Evolutionary conservation across 2,113 vertebrate genomes (phyloP), one percentile per base, ranked within the genome.

Genomic region (Apistogramma diplotaenia): DNA sequence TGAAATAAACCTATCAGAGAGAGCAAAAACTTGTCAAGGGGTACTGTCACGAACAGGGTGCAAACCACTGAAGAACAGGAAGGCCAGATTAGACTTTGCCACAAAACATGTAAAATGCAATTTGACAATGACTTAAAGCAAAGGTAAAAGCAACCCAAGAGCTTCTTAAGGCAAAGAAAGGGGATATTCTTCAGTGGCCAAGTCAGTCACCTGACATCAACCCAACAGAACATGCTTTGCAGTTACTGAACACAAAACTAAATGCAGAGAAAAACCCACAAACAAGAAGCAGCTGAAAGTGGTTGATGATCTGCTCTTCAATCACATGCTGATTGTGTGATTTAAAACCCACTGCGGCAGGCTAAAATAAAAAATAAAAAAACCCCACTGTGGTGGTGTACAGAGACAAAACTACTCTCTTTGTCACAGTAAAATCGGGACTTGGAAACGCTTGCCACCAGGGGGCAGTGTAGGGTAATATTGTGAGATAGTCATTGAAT

Each of bases 381-480:
- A n/a, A n/a, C n/a, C n/a, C n/a, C n/a, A n/a, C n/a, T n/a, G 60
- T 65, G 37, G 15, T 15, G 61, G 37, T 27, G 21, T 11, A 46
- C 0, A 0, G 15, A 67, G 8, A 23, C 13, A 65, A 43, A 65
- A 65, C 35, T 43, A 65, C 7, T 23, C 35, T 27, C 37, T 67
- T 27, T 46, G 62, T 0, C 61, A 0, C 37, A 27, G 21, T 11
- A 46, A 46, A 8, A 33, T 55, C 15, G 21, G 25, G 11, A 2
- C 18, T 56, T 46, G 16, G 13, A 1, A 35, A 8, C 19, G 0
- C 4, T 18, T 3, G 43, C 86, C 93, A 88, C 55, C 76, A 94
- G 93, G 73, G 86, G 88, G 82, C 93, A 92, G 78, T 81, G 74
- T 56, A 88, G 70, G 78, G 82, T 79, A 67, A 90, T 57, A 55